These are phyloP conservation scores for Sinonovacula constricta DNA, from an alignment of 1,140 invertebrate genomes.

Conservation along the genomic window DNA sequence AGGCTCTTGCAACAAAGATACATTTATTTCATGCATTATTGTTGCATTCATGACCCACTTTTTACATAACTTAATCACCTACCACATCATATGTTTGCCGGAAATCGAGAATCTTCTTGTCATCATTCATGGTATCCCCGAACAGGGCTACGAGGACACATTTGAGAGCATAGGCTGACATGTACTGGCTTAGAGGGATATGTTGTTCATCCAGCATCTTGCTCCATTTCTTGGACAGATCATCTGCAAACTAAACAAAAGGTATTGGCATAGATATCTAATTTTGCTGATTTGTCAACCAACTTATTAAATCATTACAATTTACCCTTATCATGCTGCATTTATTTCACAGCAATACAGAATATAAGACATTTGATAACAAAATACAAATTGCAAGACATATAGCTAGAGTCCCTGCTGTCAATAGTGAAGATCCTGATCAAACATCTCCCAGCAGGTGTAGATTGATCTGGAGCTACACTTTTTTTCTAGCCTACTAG, in stretches of 20 bases:
- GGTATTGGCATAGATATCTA: neutral
- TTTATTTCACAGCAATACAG: neutral
- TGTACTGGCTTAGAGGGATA: slow-evolving; percentile 66
- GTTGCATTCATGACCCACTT: neutral
- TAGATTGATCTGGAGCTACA: too few species aligned
- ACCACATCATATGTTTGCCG: slow-evolving; percentile 65
- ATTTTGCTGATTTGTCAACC: neutral
- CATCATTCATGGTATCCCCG: slow-evolving; percentile 65
- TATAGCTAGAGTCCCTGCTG: neutral
- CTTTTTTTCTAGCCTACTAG: too few species aligned
- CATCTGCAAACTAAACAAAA: slow-evolving; percentile 61
- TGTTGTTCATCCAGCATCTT: slow-evolving; percentile 60
- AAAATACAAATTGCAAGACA: too few species aligned
- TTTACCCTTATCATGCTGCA: neutral
- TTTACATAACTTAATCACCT: slow-evolving; percentile 23
- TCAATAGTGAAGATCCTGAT: too few species aligned
- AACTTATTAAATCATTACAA: neutral
- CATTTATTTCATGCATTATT: too few species aligned
- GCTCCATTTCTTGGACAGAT: slow-evolving; percentile 62
- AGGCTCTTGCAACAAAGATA: too few species aligned
- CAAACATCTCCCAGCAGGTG: too few species aligned
- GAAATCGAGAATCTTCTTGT: slow-evolving; percentile 63
- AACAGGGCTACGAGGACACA: slow-evolving; percentile 53
- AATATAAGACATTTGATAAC: neutral
- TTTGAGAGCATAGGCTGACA: slow-evolving; percentile 67